Evolutionary conservation across 2,113 vertebrate genomes (phyloP), one percentile per base, ranked within the genome.

Genomic region (Charina bottae): DNA sequence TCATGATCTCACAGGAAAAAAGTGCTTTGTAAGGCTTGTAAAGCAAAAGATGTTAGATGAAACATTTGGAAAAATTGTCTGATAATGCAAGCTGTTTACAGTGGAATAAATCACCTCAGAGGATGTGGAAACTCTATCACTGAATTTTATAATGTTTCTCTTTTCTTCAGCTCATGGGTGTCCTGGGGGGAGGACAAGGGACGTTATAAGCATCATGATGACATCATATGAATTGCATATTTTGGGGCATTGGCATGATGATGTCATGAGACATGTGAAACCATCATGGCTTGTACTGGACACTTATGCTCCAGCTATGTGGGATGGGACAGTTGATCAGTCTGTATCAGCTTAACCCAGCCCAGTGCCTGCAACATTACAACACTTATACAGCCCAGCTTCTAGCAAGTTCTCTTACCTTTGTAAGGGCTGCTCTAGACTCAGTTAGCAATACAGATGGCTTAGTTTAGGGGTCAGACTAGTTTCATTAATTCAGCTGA

Each of bases 391-490:
- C 28, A 68, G 28, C 28, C 12, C 28, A 95, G 15, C 28, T 68
- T 92, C 37, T 64, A 60, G 15, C 33, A 78, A 62, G 58, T 83
- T 85, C 46, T 53, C 33, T 60, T 24, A 88, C 26, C 33, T 78
- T 3, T 83, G 24, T 13, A 12, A 3, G 26, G 93, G 13, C 2
- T 85, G 90, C 55, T 92, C 58, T 37, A 49, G 26, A 17, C 87
- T 94, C 11, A 60, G 60, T 60, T 78, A 58, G 90, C 54, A 84
- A 58, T 92, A 86, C 0, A 0, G 46, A 33, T 83, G 46, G 26
- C 23, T 94, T 56, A 90, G 0, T 72, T 78, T 23, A 72, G 59
- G 23, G 60, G 92, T 85, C 53, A 94, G 56, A 15, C 92, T 91
- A 64, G 7, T 90, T 90, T 89, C 88, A 88, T 23, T 94, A 93